Base-by-base conservation (phyloP, 1,140 invertebrate genomes). In the Zelostemma sp. region DNA sequence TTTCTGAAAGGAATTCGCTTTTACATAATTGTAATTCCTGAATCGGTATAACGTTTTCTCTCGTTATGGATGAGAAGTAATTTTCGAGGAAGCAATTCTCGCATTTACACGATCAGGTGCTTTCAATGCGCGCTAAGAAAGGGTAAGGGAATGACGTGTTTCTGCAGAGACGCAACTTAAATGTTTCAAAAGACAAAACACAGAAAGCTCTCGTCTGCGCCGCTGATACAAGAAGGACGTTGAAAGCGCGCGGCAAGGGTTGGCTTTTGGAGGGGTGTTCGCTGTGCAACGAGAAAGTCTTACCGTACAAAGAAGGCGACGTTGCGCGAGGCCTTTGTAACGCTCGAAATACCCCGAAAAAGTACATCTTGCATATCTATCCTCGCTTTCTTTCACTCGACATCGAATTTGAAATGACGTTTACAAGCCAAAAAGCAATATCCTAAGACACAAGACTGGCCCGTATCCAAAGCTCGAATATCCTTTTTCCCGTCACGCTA, bases 371-470 rank as follows among this genome's bases (percentile, higher is more conserved):
- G 33, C 57, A 64, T 72, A 62, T 67, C 64, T 66, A 43, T 49
- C 47, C 46, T 55, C 31, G n/a, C n/a, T 6, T 14, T n/a, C 18
- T 14, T 9, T 38, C 59, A 57, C 51, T 47, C 63, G 58, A 48
- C 54, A 58, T 60, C 43, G 43, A 8, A 9, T 19, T 31, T 54
- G 57, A 57, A 60, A 57, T 62, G 62, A 47, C 57, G 51, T 56
- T 33, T 49, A 41, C 16, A 47, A 61, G 72, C 60, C 62, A 74
- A 58, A 68, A 74, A 71, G 72, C 72, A 74, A 74, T 74, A 74
- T 74, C 72, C 72, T 68, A 74, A 74, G 69, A 74, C 72, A 74
- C 65, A 62, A 69, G 65, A 74, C 72, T 74, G 72, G 72, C 72
- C 66, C 54, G 60, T 63, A 63, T 71, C 72, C 72, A 74, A 74